Conservation (phyloP, 1,140 invertebrate genomes). For the Pseudomyrmex gracilis region DNA sequence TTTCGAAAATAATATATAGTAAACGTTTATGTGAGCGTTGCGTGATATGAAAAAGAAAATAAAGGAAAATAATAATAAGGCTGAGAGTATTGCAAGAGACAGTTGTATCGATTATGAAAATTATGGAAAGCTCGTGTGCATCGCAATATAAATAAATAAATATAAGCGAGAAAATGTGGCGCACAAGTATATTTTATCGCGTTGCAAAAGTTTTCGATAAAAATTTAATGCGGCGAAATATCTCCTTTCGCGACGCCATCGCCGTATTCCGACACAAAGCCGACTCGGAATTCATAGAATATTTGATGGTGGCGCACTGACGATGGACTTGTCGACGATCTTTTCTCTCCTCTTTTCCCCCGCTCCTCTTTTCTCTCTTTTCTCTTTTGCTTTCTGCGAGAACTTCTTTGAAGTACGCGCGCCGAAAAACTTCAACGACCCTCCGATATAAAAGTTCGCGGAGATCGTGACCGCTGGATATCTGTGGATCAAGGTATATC, state of each 20-base stretch:
- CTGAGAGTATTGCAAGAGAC: slow-evolving; percentile 10
- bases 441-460: slow-evolving; percentile 78
- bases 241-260: slow-evolving; percentile 56
- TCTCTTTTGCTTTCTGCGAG: not conserved
- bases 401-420: slow-evolving; percentile 73
- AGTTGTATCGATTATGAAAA: slow-evolving; percentile 57
- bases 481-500: slow-evolving; percentile 77
- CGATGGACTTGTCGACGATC: slow-evolving; percentile 67
- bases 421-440: slow-evolving; percentile 72
- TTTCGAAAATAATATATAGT: not conserved
- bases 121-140: slow-evolving; percentile 19
- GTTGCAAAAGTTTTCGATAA: slow-evolving; percentile 68
- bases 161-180: slow-evolving; percentile 1
- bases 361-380: not conserved
- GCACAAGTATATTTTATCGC: slow-evolving; percentile 26
- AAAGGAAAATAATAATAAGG: not conserved
- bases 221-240: slow-evolving; percentile 71
- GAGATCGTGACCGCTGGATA: slow-evolving; percentile 75
- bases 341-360: not conserved
- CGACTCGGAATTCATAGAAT: slow-evolving; percentile 81
- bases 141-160: slow-evolving; percentile 50
- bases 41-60: not conserved
- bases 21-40: not conserved
- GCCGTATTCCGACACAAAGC: slow-evolving; percentile 66
- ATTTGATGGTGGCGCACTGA: slow-evolving; percentile 75